A percentile compares a stretch with the other conserved stretches of the same genome.
phyloP scores from a whole-genome alignment of 64 coral and sea anemone species.

The Dendronephthya gigantea region DNA sequence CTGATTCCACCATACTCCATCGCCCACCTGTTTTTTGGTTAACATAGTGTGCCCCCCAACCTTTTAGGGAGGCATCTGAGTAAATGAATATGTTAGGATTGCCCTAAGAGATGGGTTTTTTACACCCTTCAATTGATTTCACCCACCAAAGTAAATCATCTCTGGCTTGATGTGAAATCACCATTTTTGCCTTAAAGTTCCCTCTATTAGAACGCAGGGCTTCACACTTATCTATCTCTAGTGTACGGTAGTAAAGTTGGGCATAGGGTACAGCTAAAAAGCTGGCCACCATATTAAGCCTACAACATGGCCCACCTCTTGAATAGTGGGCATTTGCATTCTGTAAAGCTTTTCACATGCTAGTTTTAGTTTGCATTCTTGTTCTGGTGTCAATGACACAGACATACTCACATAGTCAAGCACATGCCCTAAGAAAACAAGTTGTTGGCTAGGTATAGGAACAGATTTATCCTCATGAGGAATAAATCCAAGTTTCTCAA shows the following conservation, averaged over 20 bases:
- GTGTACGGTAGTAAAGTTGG: neutral
- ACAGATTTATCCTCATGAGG: slow-evolving; percentile 11
- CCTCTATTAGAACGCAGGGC: neutral
- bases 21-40: slow-evolving; percentile 27
- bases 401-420: slow-evolving; percentile 30
- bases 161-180: neutral
- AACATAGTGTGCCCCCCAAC: slow-evolving; percentile 26
- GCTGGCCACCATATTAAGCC: slow-evolving; percentile 16
- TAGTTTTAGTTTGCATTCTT: neutral
- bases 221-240: neutral
- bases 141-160: slow-evolving; percentile 14
- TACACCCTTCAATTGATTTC: neutral
- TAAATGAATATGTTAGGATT: neutral
- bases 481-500: slow-evolving; percentile 8
- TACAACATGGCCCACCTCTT: slow-evolving; percentile 12
- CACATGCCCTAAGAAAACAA: neutral
- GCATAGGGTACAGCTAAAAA: slow-evolving; percentile 17
- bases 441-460: neutral
- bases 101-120: neutral
- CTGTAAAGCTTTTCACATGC: neutral
- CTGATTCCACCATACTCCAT: slow-evolving; percentile 25
- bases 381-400: neutral
- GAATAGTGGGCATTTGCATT: neutral
- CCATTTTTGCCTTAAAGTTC: neutral
- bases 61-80: slow-evolving; percentile 7